phyloP scores from a whole-genome alignment of 2,113 vertebrate genomes.

The Setophaga kirtlandii region DNA sequence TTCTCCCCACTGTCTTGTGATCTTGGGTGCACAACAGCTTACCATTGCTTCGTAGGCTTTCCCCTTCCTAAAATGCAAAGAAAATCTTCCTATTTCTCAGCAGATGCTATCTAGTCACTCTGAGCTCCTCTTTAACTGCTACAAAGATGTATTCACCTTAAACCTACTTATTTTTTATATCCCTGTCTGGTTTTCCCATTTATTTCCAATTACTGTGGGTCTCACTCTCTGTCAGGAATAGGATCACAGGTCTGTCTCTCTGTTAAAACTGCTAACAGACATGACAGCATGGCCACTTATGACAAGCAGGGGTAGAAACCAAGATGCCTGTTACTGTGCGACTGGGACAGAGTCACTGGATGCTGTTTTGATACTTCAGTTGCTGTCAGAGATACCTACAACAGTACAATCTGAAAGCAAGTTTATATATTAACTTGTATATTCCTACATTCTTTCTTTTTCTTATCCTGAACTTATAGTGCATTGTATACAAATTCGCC shows the following conservation, averaged over 20 bases:
- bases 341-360: neutral
- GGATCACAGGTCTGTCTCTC: neutral
- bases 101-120: neutral
- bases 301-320: neutral
- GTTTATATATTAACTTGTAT: neutral
- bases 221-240: rapidly evolving
- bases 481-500: neutral
- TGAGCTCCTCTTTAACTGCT: neutral
- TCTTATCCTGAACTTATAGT: neutral
- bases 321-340: neutral
- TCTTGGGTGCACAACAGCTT: neutral
- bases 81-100: neutral
- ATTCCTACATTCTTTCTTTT: neutral
- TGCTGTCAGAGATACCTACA: neutral
- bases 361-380: neutral
- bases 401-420: neutral
- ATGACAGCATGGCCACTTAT: neutral
- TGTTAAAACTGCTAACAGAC: neutral
- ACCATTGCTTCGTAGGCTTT: neutral
- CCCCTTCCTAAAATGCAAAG: neutral
- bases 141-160: neutral
- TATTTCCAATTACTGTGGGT: neutral
- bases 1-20: neutral
- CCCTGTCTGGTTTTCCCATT: neutral
- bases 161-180: neutral